Evolutionary conservation across 2,888 invertebrate genomes (phyloP).

Genomic region (Bruchidius siliquastri): DNA sequence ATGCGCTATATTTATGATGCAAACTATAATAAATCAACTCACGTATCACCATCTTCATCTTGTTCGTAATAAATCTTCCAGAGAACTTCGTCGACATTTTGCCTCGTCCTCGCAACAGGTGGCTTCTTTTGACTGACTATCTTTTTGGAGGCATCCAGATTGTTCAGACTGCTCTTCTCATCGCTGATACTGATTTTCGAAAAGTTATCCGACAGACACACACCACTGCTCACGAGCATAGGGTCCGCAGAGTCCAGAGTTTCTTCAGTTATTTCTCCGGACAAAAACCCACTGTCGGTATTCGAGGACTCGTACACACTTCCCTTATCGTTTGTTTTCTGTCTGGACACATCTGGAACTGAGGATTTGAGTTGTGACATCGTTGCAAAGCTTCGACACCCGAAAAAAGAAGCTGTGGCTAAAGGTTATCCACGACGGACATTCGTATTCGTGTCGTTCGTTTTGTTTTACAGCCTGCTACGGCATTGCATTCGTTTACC

Average conservation of each 20-base stretch:
- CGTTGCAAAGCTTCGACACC: slow-evolving; percentile 3
- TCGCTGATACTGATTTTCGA: slow-evolving; percentile 54
- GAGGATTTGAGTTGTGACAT: slow-evolving; percentile 5
- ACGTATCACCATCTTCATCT: slow-evolving; percentile 86
- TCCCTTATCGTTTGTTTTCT: slow-evolving; percentile 32
- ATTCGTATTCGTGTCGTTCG: slow-evolving; percentile 18
- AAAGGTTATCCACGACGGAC: slow-evolving; percentile 6
- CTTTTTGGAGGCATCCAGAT: slow-evolving; percentile 33
- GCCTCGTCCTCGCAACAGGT: slow-evolving; percentile 23
- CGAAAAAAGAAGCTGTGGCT: slow-evolving; percentile 9
- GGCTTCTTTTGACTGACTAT: slow-evolving; percentile 7
- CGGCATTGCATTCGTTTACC: not conserved
- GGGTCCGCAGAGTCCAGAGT: slow-evolving; percentile 15
- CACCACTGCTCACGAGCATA: slow-evolving; percentile 65
- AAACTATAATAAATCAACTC: slow-evolving; percentile 48
- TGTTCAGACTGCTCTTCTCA: slow-evolving; percentile 41
- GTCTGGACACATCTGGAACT: slow-evolving; percentile 37
- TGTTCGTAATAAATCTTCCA: slow-evolving; percentile 70
- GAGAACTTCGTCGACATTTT: slow-evolving; percentile 25
- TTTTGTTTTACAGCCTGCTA: slow-evolving; percentile 4
- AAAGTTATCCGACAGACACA: slow-evolving; percentile 58
- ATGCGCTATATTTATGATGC: not conserved
- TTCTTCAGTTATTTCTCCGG: slow-evolving; percentile 31
- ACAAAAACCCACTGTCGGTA: slow-evolving; percentile 42
- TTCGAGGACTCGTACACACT: slow-evolving; percentile 32